Conservation (phyloP, 2,888 invertebrate species). For the Lasius fuliginosus region DNA sequence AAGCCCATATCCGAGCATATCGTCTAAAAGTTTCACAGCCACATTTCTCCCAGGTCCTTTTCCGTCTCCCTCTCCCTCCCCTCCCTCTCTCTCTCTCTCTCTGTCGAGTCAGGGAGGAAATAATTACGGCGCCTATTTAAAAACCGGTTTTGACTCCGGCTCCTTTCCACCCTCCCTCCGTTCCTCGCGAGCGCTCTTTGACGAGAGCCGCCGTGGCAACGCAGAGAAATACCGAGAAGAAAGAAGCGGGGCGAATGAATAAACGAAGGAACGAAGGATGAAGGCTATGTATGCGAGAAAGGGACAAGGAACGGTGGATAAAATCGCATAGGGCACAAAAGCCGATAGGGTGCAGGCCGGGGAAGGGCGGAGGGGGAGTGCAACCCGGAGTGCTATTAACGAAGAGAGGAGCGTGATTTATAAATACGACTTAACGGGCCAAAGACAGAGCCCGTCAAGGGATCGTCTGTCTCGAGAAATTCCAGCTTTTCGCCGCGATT, state of each 20-base stretch:
- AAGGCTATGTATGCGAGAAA: constrained; percentile 28
- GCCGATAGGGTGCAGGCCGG: constrained; percentile 22
- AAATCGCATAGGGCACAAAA: constrained; percentile 59
- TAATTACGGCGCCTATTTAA: constrained; percentile 79
- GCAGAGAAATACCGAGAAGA: constrained; percentile 30
- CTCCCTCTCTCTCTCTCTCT: constrained; percentile 24
- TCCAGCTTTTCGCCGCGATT: not conserved
- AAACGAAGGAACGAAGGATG: constrained; percentile 38
- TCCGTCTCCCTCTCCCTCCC: constrained; percentile 50
- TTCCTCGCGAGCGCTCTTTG: constrained; percentile 71
- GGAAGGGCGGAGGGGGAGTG: not conserved
- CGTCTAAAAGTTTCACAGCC: constrained; percentile 53
- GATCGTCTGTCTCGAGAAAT: constrained; percentile 41
- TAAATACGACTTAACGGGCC: constrained; percentile 48
- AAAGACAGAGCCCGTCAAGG: constrained; percentile 24
- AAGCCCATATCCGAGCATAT: constrained; percentile 22
- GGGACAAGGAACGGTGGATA: constrained; percentile 34
- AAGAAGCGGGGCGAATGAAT: constrained; percentile 39
- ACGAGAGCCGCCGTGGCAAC: constrained; percentile 63
- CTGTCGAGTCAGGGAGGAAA: constrained; percentile 71
- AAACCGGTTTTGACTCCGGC: constrained; percentile 74
- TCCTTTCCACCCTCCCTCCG: constrained; percentile 62
- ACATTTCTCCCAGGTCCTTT: constrained; percentile 56
- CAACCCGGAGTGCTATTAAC: constrained; percentile 43
- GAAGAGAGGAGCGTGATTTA: constrained; percentile 18